Conservation (phyloP, 2,797 vertebrate species). For the Pangasius krempfi region DNA sequence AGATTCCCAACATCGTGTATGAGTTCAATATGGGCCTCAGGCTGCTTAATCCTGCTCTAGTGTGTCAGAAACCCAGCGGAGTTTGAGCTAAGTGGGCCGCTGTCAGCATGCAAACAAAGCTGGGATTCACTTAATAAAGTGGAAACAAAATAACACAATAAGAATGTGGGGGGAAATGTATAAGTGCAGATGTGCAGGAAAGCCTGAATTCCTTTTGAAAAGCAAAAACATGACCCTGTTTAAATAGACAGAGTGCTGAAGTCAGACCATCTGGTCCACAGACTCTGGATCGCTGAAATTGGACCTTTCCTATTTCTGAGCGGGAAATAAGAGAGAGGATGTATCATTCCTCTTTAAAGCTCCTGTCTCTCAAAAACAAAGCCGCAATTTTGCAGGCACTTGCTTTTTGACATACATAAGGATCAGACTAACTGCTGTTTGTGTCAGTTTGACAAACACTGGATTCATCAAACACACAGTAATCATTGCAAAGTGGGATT, state of each 20-base stretch:
- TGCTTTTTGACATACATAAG: background rate
- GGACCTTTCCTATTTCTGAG: conserved; percentile 57
- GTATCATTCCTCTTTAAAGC: conserved; percentile 54
- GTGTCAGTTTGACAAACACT: conserved; percentile 19
- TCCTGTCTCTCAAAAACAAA: conserved; percentile 23
- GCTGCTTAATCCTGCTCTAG: conserved; percentile 41
- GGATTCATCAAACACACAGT: background rate
- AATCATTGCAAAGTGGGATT: background rate
- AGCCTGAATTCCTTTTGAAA: conserved; percentile 53
- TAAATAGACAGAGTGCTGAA: conserved; percentile 62
- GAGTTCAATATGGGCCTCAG: conserved; percentile 40
- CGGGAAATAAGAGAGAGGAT: conserved; percentile 50
- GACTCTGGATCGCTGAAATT: conserved; percentile 64
- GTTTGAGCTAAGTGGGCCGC: conserved; percentile 48
- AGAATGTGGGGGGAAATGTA: conserved; percentile 46
- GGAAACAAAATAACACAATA: conserved; percentile 58
- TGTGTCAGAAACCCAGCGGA: conserved; percentile 51
- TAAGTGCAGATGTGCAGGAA: conserved; percentile 60
- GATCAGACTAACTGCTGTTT: background rate
- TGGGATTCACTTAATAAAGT: conserved; percentile 63
- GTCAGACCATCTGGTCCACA: conserved; percentile 68
- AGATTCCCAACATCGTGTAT: conserved; percentile 31
- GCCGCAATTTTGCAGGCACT: conserved; percentile 11
- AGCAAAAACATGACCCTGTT: conserved; percentile 54
- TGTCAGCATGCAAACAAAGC: conserved; percentile 62